These are phyloP conservation scores for Piprites chloris DNA, from an alignment of 2,113 vertebrate genomes.

Conservation along the genomic window DNA sequence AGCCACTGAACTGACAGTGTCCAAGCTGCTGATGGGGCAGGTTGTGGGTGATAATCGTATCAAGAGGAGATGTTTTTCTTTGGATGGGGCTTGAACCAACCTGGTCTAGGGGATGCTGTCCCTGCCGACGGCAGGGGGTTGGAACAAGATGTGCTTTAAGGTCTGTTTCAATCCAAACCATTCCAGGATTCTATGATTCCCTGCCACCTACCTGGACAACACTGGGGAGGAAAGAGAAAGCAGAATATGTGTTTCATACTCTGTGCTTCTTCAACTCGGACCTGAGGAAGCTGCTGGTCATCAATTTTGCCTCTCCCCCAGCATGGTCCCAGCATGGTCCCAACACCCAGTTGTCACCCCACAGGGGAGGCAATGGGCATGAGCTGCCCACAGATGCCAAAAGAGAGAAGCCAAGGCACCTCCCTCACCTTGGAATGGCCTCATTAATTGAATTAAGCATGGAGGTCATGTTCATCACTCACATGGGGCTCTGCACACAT, in stretches of 20 bases:
- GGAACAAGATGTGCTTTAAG: not conserved
- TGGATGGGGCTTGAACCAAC: not conserved
- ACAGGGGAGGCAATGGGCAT: accelerated
- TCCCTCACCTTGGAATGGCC: not conserved
- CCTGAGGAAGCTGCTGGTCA: accelerated
- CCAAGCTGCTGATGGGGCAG: not conserved
- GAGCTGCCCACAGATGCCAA: not conserved
- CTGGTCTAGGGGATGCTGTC: not conserved
- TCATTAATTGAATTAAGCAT: accelerated
- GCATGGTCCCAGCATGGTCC: not conserved
- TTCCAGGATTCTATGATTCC: not conserved
- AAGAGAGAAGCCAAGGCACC: not conserved
- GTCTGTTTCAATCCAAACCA: not conserved
- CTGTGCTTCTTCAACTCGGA: not conserved
- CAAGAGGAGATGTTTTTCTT: not conserved
- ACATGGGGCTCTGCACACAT: not conserved
- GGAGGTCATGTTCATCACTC: not conserved
- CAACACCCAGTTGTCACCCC: not conserved
- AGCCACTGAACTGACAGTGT: not conserved
- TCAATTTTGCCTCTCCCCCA: not conserved
- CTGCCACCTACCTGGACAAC: accelerated
- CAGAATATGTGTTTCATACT: not conserved
- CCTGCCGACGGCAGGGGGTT: not conserved
- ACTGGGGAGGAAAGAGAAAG: not conserved
- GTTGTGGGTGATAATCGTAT: not conserved